Conservation (phyloP, 1,140 invertebrate species). For the Drosophila suzukii region DNA sequence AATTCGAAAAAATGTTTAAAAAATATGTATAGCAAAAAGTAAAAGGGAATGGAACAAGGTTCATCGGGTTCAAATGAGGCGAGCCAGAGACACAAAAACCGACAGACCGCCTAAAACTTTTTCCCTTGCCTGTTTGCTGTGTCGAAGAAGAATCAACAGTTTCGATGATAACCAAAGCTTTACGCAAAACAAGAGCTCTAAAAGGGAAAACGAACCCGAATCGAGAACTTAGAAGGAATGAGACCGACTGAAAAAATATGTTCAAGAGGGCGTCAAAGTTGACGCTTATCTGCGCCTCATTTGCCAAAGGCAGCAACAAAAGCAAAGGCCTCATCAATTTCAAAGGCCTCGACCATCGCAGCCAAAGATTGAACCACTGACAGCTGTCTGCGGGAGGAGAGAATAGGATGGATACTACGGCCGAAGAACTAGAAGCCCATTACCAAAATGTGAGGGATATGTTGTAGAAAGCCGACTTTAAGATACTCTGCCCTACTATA, state of each 20-base stretch:
- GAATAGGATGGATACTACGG: neutral
- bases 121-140: constrained; percentile 2
- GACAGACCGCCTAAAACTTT: constrained; percentile 19
- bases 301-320: constrained; percentile 73
- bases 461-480: neutral
- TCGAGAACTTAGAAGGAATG: constrained; percentile 30
- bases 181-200: constrained; percentile 26
- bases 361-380: constrained; percentile 61
- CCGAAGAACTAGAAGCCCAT: constrained; percentile 1
- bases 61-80: constrained; percentile 58
- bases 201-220: constrained; percentile 24
- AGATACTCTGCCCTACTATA: neutral
- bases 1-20: constrained; percentile 25
- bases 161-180: constrained; percentile 51
- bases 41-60: constrained; percentile 31
- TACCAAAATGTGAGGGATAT: constrained; percentile 15
- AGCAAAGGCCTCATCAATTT: constrained; percentile 75
- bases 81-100: constrained; percentile 22
- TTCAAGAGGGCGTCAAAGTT: constrained; percentile 71
- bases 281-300: constrained; percentile 77
- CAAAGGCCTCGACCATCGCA: constrained; percentile 39
- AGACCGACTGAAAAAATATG: constrained; percentile 38
- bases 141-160: constrained; percentile 37
- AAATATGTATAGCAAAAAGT: constrained; percentile 6
- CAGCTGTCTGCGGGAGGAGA: constrained; percentile 49